phyloP scores from a whole-genome alignment of 2,888 invertebrate genomes.

The Drosophila dives region DNA sequence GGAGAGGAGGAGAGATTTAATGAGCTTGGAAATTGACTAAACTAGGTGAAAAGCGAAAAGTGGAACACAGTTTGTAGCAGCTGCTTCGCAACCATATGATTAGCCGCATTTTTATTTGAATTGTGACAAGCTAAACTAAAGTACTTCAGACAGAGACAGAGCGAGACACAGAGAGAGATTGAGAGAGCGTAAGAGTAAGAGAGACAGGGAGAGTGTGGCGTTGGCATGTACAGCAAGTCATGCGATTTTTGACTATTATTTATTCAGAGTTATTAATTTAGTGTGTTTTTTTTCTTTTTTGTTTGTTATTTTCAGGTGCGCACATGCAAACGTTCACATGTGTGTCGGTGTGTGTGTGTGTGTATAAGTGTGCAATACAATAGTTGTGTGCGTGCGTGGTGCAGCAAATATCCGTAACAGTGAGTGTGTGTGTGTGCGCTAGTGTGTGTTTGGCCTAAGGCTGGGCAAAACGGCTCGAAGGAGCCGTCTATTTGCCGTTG shows the following conservation, averaged over 20 bases:
- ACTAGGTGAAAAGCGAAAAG: slow-evolving; percentile 37
- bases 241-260: slow-evolving; percentile 57
- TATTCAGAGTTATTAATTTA: slow-evolving; percentile 55
- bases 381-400: slow-evolving; percentile 53
- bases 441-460: slow-evolving; percentile 27
- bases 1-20: slow-evolving; percentile 19
- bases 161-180: slow-evolving; percentile 1
- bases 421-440: slow-evolving; percentile 13
- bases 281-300: slow-evolving; percentile 18
- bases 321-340: slow-evolving; percentile 74
- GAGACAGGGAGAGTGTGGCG: slow-evolving; percentile 28
- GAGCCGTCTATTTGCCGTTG: slow-evolving; percentile 19
- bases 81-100: slow-evolving; percentile 47
- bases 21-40: slow-evolving; percentile 26
- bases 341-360: slow-evolving; percentile 22
- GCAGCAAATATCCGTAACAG: slow-evolving; percentile 40
- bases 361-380: slow-evolving; percentile 39
- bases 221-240: slow-evolving; percentile 58
- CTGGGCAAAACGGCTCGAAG: slow-evolving; percentile 1
- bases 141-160: slow-evolving; percentile 16
- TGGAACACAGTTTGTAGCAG: slow-evolving; percentile 56
- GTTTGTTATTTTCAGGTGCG: slow-evolving; percentile 57
- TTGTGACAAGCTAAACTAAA: slow-evolving; percentile 34
- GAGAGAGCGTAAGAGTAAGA: slow-evolving; percentile 21
- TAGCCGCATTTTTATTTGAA: slow-evolving; percentile 54